Evolutionary conservation across 37 sponge, comb jelly and placozoan species (phyloP), one percentile per base, ranked within the genome.

Genomic region (Hexactinellida sp.): DNA sequence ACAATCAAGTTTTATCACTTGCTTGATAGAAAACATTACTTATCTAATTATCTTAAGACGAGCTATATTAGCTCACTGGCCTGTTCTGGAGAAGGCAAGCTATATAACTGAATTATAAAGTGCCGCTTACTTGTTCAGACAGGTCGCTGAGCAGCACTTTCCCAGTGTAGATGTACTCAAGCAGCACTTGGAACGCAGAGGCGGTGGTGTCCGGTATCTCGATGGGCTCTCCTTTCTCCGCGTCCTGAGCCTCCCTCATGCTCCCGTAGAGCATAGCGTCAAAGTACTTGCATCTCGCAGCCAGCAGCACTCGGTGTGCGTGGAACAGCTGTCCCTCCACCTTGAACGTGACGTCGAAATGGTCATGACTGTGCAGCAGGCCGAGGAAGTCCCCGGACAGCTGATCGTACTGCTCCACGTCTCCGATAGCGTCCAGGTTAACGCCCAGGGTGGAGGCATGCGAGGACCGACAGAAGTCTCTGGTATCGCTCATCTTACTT

Each of bases 381-480:
- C 88, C 91, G 16, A 89, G 85, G 37, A 94, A 54, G 54, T 94
- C 93, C 23, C 93, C 91, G 32, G 91, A 89, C 1, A 90, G 36
- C 63, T 93, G 91, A 24, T 93, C 93, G 83, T 88, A 93, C 83
- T 93, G 93, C 84, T 93, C 93, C 84, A 93, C 93, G 37, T 93
- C 93, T 0, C 93, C 93, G 34, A 93, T 82, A 28, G 93, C 93
- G 82, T 93, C 93, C 16, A 93, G 90, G 88, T 93, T 93, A 38
- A 93, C 87, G 0, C 93, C 93, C 36, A 93, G 87, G 9, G 93
- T 93, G 39, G 93, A 93, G 84, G 87, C 93, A 38, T 91, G 85
- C 36, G 93, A 93, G 19, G 93, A 93, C 30, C 93, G 89, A 38
- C 93, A 93, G 84, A 93, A 90, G 39, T 93, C 93, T 28, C 91